Conservation (phyloP, 2,888 invertebrate species). For the Hypomecis punctinalis region DNA sequence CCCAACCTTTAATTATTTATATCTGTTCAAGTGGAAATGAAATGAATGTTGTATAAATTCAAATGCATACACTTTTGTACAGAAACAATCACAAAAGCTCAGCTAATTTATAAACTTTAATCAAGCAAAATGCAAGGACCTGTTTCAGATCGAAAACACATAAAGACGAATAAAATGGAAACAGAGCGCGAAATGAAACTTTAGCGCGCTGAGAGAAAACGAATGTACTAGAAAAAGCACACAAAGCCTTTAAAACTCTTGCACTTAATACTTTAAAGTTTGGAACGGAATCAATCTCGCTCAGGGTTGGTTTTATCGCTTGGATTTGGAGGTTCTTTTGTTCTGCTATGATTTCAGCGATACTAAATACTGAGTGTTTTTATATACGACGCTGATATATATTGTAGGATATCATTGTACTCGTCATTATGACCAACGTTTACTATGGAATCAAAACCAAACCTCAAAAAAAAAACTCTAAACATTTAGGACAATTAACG, state of each 20-base stretch:
- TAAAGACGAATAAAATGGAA: constrained; percentile 25
- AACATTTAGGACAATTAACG: no score
- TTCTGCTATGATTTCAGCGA: neutral
- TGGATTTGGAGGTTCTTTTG: constrained; percentile 33
- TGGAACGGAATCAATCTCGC: constrained; percentile 39
- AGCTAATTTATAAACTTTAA: constrained; percentile 11
- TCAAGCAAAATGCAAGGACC: constrained; percentile 7
- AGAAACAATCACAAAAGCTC: neutral
- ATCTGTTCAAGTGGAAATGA: neutral
- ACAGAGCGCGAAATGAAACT: constrained; percentile 21
- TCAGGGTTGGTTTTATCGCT: constrained; percentile 32
- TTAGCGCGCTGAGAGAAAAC: constrained; percentile 19
- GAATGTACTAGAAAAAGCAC: constrained; percentile 21
- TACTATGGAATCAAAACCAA: no score
- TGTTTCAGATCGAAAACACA: constrained; percentile 13
- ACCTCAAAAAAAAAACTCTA: no score
- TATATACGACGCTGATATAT: no score
- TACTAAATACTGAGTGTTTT: neutral
- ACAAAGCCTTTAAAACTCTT: constrained; percentile 31
- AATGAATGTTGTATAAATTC: neutral
- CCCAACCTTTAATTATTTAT: no score
- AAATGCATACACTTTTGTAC: neutral
- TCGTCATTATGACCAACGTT: no score
- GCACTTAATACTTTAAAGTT: constrained; percentile 31
- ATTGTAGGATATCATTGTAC: no score